Percentiles rank a stretch among this genome's conserved stretches.
These are phyloP conservation scores for Chloroceryle aenea DNA, from an alignment of 2,113 vertebrate species.

Conservation along the genomic window DNA sequence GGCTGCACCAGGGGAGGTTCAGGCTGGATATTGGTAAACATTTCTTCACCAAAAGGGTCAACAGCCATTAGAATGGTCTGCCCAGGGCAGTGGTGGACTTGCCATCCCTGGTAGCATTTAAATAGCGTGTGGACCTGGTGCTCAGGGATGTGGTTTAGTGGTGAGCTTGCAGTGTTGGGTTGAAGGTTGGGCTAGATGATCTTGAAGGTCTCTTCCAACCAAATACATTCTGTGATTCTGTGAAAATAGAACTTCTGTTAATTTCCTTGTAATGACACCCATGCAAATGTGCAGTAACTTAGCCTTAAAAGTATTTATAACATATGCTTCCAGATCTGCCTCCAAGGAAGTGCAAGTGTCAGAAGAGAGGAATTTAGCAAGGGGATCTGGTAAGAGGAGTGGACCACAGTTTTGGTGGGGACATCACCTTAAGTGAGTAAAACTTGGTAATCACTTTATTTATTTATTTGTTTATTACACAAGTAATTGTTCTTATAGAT, in stretches of 20 bases:
- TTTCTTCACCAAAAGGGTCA: too few species aligned
- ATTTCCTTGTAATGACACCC: accelerated
- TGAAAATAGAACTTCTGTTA: neutral
- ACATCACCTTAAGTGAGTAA: neutral
- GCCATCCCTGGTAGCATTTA: too few species aligned
- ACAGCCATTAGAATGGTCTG: too few species aligned
- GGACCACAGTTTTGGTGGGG: neutral
- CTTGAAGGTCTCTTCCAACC: too few species aligned
- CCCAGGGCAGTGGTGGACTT: too few species aligned
- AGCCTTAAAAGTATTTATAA: neutral
- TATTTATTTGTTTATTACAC: neutral
- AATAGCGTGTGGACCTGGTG: too few species aligned
- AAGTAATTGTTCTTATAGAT: neutral
- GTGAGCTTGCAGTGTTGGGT: too few species aligned
- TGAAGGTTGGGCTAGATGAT: too few species aligned
- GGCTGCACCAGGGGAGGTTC: too few species aligned
- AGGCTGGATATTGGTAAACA: too few species aligned
- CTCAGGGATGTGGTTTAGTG: too few species aligned
- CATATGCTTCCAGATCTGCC: neutral
- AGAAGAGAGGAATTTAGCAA: neutral
- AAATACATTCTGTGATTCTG: too few species aligned
- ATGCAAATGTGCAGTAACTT: neutral
- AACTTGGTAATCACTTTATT: neutral
- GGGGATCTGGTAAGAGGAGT: neutral
- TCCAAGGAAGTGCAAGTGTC: neutral